A percentile compares a stretch with the other conserved stretches of the same genome.
Conservation (phyloP, 2,797 vertebrate species). For the Tauraco hartlaubi region DNA sequence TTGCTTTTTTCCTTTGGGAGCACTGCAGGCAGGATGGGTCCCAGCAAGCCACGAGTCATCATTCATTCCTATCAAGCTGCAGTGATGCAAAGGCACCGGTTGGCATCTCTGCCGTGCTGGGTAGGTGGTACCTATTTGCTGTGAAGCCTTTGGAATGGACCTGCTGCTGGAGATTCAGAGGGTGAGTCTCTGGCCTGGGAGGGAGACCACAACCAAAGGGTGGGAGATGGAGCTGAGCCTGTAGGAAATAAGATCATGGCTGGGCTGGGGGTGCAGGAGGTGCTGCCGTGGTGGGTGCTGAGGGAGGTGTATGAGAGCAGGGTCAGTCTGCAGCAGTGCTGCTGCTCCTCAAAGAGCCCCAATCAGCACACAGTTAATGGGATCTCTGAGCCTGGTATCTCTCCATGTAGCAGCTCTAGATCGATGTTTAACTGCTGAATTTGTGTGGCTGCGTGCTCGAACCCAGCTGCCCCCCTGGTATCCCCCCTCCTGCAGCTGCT, state of each 20-base stretch:
- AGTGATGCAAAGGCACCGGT: accelerated
- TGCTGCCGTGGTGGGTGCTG: neutral
- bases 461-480: neutral
- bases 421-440: neutral
- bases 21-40: neutral
- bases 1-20: accelerated
- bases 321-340: accelerated
- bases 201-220: accelerated
- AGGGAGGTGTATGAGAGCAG: neutral
- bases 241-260: accelerated
- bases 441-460: neutral
- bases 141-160: neutral
- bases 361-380: accelerated
- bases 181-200: neutral
- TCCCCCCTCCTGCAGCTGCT: accelerated
- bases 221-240: neutral
- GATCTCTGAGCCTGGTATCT: neutral
- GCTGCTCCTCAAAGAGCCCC: too few relatives aligned
- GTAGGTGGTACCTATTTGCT: too few relatives aligned
- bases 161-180: neutral
- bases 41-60: accelerated
- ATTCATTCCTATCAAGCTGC: accelerated
- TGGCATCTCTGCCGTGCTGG: accelerated
- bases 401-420: neutral
- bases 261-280: neutral